Base-by-base conservation (phyloP, 2,888 invertebrate species). In the Pyrrhia umbra region DNA sequence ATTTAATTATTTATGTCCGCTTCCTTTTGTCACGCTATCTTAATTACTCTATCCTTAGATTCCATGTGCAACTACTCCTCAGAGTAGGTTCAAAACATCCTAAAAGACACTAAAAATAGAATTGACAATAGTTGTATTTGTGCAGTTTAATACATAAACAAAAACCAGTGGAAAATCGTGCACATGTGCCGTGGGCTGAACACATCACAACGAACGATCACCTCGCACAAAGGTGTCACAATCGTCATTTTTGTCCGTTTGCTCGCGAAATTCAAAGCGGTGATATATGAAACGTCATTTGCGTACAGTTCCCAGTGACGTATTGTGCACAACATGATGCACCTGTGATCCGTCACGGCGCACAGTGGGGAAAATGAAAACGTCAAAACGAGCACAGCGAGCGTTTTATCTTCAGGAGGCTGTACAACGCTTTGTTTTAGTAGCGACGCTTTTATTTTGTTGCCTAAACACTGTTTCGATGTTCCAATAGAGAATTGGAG, bases 281-380 rank as follows among this genome's bases (percentile, higher is more conserved):
- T 82, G 83, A 87, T 80, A 77, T 82, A 85, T 83, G 84, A 75
- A 79, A 77, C 74, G 77, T 81, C 82, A 80, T 82, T 81, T 82
- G 82, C 68, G 77, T 77, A 74, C 79, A 77, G 79, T 75, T 75
- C 63, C 72, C 64, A 10, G 64, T 80, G 78, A 83, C 77, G 72
- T 75, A 82, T 80, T 82, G 77, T 65, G 68, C 72, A 68, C 65
- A 67, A 65, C 65, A 50, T 67, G 82, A 80, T 85, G 86, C 88
- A 88, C 87, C 87, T 88, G 88, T 59, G 82, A 85, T 88, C 72
- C 75, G 76, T 85, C 82, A 83, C 64, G 62, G 61, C 56, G 60
- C 63, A 55, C 64, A 64, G 56, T 43, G 47, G 61, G 75, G 73
- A 80, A 85, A 87, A 85, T 88, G 82, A 85, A 85, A 85, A 82